Conservation (phyloP, 2,888 invertebrate genomes). For the Odontomyia ornata region DNA sequence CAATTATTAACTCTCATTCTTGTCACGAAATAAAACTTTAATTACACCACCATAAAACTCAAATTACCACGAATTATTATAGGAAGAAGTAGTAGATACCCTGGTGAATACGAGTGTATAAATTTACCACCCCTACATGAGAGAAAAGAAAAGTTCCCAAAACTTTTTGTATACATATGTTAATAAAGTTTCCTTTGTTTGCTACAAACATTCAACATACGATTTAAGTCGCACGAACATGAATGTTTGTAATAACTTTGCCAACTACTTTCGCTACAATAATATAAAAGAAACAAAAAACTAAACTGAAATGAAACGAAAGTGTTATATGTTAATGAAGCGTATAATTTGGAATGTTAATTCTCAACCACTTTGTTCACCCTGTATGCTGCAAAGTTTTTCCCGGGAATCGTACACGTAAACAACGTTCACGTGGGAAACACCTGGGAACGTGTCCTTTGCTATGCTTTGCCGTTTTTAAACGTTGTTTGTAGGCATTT, state of each 20-base stretch:
- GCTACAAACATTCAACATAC: too few species aligned
- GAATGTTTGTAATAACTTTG: not conserved
- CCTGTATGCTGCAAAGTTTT: not conserved
- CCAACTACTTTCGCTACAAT: not conserved
- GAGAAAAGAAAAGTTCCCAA: too few species aligned
- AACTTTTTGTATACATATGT: too few species aligned
- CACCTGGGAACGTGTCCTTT: not conserved
- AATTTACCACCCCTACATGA: too few species aligned
- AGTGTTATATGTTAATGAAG: slow-evolving; percentile 12
- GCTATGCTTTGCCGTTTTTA: not conserved
- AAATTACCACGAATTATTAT: too few species aligned
- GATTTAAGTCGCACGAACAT: too few species aligned
- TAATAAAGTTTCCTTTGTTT: too few species aligned
- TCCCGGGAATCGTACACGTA: not conserved
- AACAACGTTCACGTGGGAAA: not conserved
- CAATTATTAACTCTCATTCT: too few species aligned
- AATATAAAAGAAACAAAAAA: not conserved
- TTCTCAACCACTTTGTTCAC: not conserved
- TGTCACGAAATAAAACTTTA: too few species aligned
- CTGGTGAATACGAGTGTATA: too few species aligned
- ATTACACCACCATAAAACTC: too few species aligned
- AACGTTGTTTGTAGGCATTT: not conserved
- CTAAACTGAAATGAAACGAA: not conserved
- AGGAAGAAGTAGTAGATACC: too few species aligned
- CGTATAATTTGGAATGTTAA: slow-evolving; percentile 14